These are phyloP conservation scores for Spondyliosoma cantharus DNA, from an alignment of 2,797 vertebrate species.

Conservation along the genomic window DNA sequence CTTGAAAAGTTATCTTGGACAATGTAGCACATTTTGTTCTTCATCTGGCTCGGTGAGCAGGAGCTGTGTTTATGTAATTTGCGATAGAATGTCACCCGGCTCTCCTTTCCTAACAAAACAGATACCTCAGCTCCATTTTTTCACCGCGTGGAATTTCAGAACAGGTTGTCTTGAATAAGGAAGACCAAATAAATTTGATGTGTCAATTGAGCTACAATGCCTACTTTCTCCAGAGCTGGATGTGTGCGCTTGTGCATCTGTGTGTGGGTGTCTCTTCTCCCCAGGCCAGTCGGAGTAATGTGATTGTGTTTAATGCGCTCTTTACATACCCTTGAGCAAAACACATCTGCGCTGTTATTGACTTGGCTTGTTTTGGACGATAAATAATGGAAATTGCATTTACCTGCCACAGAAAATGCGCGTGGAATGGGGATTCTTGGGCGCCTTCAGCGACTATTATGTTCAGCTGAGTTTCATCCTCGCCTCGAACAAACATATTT, in stretches of 20 bases:
- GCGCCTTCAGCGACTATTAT: conserved; percentile 6
- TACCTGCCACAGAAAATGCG: conserved; percentile 41
- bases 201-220: conserved; percentile 67
- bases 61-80: conserved; percentile 37
- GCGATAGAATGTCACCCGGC: conserved; percentile 26
- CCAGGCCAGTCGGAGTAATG: conserved; percentile 64
- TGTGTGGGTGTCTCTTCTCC: conserved; percentile 68
- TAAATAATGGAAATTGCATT: conserved; percentile 76
- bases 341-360: conserved; percentile 64
- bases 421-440: conserved; percentile 34
- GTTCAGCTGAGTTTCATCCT: conserved; percentile 35
- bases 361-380: conserved; percentile 64
- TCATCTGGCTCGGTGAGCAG: conserved; percentile 16
- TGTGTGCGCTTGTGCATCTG: conserved; percentile 31
- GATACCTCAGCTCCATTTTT: conserved; percentile 32
- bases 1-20: conserved; percentile 44
- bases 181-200: conserved; percentile 38
- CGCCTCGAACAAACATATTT: neutral
- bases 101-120: conserved; percentile 41
- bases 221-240: conserved; percentile 54
- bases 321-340: conserved; percentile 72
- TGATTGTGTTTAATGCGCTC: conserved; percentile 74
- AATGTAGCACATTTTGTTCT: conserved; percentile 27
- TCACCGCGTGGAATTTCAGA: conserved; percentile 32
- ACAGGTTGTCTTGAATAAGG: conserved; percentile 48